Evolutionary conservation across 2,888 invertebrate genomes (phyloP).

Genomic region (Synanthedon andrenaeformis): DNA sequence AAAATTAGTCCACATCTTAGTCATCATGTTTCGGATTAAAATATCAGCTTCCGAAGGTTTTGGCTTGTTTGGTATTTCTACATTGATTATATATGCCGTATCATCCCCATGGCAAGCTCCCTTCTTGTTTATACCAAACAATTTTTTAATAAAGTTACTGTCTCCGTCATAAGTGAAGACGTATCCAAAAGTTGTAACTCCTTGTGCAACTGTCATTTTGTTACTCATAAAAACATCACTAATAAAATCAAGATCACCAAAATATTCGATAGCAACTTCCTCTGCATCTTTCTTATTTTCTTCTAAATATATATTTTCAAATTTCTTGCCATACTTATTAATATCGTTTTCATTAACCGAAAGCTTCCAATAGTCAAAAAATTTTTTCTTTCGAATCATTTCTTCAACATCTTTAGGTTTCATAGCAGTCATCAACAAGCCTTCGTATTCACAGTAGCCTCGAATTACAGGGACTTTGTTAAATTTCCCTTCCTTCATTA

Average conservation of each 20-base stretch:
- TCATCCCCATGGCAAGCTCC: slow-evolving; percentile 75
- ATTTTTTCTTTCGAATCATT: slow-evolving; percentile 24
- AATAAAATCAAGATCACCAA: slow-evolving; percentile 60
- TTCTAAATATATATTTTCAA: slow-evolving; percentile 60
- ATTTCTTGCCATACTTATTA: slow-evolving; percentile 16
- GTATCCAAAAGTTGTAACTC: slow-evolving; percentile 66
- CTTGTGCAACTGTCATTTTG: slow-evolving; percentile 35
- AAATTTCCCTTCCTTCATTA: slow-evolving; percentile 37
- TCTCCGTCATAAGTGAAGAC: slow-evolving; percentile 69
- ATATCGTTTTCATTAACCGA: slow-evolving; percentile 36
- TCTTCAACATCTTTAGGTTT: slow-evolving; percentile 7
- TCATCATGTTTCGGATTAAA: slow-evolving; percentile 49
- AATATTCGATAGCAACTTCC: slow-evolving; percentile 53
- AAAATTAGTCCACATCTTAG: slow-evolving; percentile 74
- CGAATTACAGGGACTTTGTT: slow-evolving; percentile 50
- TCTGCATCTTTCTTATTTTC: slow-evolving; percentile 21
- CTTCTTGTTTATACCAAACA: slow-evolving; percentile 40
- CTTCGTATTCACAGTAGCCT: slow-evolving; percentile 61
- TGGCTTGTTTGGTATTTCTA: slow-evolving; percentile 1
- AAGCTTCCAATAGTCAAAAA: slow-evolving; percentile 39
- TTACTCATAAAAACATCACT: slow-evolving; percentile 44
- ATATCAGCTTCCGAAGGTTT: slow-evolving; percentile 30
- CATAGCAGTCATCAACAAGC: slow-evolving; percentile 37
- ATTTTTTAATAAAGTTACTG: slow-evolving; percentile 62
- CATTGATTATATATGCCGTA: slow-evolving; percentile 67